Evolutionary conservation across 2,888 invertebrate genomes (phyloP), one percentile per base, ranked within the genome.

Genomic region (Drosophila multiciliata): DNA sequence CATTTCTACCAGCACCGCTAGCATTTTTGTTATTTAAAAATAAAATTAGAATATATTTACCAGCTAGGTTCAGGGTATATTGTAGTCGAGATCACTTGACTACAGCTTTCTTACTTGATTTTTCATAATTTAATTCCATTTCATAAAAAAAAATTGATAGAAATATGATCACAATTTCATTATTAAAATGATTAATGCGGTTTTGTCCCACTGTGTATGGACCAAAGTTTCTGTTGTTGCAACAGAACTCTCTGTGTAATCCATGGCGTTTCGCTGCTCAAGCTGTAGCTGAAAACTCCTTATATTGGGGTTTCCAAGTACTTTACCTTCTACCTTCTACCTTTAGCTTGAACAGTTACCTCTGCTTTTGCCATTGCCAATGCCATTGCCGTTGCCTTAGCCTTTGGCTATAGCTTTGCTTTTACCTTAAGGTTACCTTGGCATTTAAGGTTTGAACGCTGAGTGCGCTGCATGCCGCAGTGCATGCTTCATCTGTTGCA

Each of bases 401-500:
- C 50, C 55, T 67, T 59, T 59, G 33, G 42, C 55, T 67, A 54
- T 54, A 52, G 42, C 52, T 77, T 82, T 79, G 59, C 58, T 50
- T 66, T 73, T 80, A 67, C 83, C 71, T 70, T 73, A 55, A 52
- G 74, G 72, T 78, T 75, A 71, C 75, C 78, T 74, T 78, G 80
- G 75, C 73, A 80, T 82, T 87, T 76, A 75, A 62, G 68, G 66
- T 73, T 83, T 75, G 70, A 75, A 64, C 72, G 79, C 52, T 69
- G 84, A 66, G 63, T 71, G 71, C 59, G 88, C 82, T 87, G 84
- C 89, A 84, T 84, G 89, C 85, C 87, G 62, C 89, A 84, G 85
- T 75, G 75, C 90, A 89, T 86, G 85, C 90, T 87, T 86, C 88
- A 89, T 87, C 89, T 89, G 83, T 86, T 90, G 87, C 90, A 86